A percentile compares a stretch with the other conserved stretches of the same genome.
Conservation (phyloP, 1,140 invertebrate species). For the Steinernema feltiae region DNA sequence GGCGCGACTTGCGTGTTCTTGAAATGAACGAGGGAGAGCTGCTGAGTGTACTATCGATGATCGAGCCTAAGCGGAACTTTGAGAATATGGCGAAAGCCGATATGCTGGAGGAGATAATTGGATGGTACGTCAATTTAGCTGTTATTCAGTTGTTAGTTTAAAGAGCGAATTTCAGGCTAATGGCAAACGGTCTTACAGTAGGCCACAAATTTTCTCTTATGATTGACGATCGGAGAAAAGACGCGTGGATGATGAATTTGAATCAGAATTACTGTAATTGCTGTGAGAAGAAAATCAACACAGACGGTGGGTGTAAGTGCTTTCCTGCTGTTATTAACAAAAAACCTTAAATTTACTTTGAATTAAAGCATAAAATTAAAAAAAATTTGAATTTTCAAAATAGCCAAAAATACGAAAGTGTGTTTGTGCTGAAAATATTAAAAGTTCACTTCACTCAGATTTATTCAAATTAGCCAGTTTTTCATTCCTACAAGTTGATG, state of each 20-base stretch:
- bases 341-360: background rate
- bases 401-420: too few species aligned
- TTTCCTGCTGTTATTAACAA: background rate
- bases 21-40: slow-evolving; percentile 8
- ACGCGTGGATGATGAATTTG: slow-evolving; percentile 8
- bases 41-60: background rate
- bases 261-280: background rate
- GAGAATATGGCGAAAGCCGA: background rate
- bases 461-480: too few species aligned
- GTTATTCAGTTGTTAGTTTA: background rate
- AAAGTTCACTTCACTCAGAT: too few species aligned
- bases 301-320: background rate
- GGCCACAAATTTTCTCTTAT: slow-evolving; percentile 3
- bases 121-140: background rate
- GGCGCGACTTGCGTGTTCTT: slow-evolving; percentile 2
- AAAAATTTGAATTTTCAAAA: too few species aligned
- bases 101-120: slow-evolving; percentile 4
- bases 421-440: too few species aligned
- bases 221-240: background rate
- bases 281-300: slow-evolving; percentile 4
- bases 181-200: background rate
- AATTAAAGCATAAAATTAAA: too few species aligned
- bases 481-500: too few species aligned
- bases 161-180: background rate
- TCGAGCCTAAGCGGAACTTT: background rate